phyloP scores from a whole-genome alignment of 2,888 invertebrate species.

The Andrena fulva region DNA sequence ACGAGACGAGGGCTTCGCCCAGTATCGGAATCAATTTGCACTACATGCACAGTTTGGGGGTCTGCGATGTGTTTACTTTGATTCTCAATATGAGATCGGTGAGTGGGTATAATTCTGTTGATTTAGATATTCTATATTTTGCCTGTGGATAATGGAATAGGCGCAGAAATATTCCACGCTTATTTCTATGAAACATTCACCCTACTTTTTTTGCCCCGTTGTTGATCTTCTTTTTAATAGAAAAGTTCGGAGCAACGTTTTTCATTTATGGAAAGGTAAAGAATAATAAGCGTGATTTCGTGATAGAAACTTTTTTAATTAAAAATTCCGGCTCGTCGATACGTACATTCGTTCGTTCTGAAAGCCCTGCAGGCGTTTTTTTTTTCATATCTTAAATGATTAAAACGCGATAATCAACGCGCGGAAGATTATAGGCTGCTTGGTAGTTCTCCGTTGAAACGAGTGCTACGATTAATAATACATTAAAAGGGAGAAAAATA shows the following conservation, averaged over 20 bases:
- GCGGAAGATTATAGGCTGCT: background rate
- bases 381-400: background rate
- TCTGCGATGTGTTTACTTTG: background rate
- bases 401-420: background rate
- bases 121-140: background rate
- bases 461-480: background rate
- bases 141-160: background rate
- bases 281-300: slow-evolving; percentile 2
- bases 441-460: background rate
- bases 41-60: background rate
- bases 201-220: background rate
- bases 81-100: too few relatives aligned
- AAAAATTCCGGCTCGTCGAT: slow-evolving; percentile 21
- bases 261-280: background rate
- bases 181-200: background rate
- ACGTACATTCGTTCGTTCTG: background rate
- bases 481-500: background rate
- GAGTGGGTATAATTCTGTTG: too few relatives aligned
- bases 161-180: background rate
- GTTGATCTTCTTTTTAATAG: slow-evolving; percentile 21
- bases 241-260: slow-evolving; percentile 7
- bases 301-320: slow-evolving; percentile 22
- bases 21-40: background rate
- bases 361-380: background rate
- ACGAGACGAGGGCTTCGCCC: background rate